A percentile compares a stretch with the other conserved stretches of the same genome.
These are phyloP conservation scores for Agonopterix arenella DNA, from an alignment of 2,888 invertebrate species.

Conservation along the genomic window DNA sequence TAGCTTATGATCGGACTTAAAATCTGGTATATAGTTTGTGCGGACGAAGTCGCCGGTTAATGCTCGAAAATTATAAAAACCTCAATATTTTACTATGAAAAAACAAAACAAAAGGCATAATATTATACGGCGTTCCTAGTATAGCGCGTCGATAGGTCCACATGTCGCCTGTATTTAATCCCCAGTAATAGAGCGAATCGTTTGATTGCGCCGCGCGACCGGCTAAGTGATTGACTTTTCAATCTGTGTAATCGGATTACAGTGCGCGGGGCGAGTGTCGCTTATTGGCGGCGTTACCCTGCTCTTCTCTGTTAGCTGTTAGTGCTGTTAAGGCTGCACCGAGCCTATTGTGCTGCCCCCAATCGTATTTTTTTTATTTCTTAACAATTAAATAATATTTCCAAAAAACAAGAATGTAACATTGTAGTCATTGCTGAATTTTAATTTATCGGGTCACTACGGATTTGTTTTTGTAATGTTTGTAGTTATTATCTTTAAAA, in stretches of 20 bases:
- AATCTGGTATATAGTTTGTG: no score
- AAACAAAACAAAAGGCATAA: conserved; percentile 27
- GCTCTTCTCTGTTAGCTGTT: conserved; percentile 21
- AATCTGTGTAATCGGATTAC: conserved; percentile 58
- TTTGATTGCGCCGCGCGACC: conserved; percentile 52
- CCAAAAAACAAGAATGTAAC: no score
- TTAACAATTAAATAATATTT: no score
- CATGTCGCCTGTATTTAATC: conserved; percentile 46
- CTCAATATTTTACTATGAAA: not conserved
- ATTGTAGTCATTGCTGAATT: no score
- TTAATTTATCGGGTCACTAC: no score
- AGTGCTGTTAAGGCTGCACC: no score
- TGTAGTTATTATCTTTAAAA: no score
- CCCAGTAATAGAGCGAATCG: conserved; percentile 47
- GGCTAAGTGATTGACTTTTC: conserved; percentile 73
- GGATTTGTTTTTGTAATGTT: no score
- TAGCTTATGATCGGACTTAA: no score
- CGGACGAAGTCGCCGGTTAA: not conserved
- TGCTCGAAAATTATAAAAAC: not conserved
- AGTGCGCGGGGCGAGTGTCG: conserved; percentile 2
- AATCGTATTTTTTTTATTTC: no score
- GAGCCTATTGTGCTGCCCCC: no score
- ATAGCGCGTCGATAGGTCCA: conserved; percentile 30
- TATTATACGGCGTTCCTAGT: conserved; percentile 7
- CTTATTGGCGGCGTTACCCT: conserved; percentile 17